Conservation (phyloP, 1,140 invertebrate genomes). For the Plutomurus gul region DNA sequence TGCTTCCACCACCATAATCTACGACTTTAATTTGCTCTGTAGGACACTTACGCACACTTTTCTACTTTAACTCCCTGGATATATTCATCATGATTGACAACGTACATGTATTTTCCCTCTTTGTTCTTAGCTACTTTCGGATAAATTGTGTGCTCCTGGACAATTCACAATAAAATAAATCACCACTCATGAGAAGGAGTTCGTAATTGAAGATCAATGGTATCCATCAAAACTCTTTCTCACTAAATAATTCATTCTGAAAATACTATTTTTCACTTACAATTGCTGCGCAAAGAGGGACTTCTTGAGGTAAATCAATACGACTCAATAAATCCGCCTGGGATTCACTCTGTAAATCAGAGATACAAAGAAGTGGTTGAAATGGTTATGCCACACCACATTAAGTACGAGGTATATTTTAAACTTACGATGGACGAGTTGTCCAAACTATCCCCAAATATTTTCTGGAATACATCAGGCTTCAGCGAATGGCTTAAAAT, state of each 20-base stretch:
- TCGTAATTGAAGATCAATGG: neutral
- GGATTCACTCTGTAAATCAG: too few relatives aligned
- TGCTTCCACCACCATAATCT: constrained; percentile 10
- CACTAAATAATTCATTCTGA: neutral
- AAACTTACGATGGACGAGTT: neutral
- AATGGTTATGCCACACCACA: neutral
- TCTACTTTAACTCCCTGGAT: constrained; percentile 64
- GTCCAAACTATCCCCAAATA: constrained; percentile 46
- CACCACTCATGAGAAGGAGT: neutral
- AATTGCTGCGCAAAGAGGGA: constrained; percentile 46
- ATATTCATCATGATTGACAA: constrained; percentile 64
- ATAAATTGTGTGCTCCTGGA: constrained; percentile 59
- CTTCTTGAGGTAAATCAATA: constrained; percentile 43
- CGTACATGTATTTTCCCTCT: constrained; percentile 62
- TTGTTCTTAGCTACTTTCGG: constrained; percentile 60
- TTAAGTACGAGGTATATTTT: neutral
- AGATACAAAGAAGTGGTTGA: too few relatives aligned
- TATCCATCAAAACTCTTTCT: neutral
- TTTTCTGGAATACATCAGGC: constrained; percentile 45
- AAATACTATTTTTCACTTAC: too few relatives aligned
- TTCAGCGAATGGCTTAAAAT: constrained; percentile 39
- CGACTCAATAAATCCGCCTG: constrained; percentile 6
- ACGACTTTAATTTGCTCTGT: neutral
- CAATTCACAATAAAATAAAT: neutral
- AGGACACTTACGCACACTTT: constrained; percentile 61